Base-by-base conservation (phyloP, 1,140 invertebrate species). In the Drosophila kurseongensis region DNA sequence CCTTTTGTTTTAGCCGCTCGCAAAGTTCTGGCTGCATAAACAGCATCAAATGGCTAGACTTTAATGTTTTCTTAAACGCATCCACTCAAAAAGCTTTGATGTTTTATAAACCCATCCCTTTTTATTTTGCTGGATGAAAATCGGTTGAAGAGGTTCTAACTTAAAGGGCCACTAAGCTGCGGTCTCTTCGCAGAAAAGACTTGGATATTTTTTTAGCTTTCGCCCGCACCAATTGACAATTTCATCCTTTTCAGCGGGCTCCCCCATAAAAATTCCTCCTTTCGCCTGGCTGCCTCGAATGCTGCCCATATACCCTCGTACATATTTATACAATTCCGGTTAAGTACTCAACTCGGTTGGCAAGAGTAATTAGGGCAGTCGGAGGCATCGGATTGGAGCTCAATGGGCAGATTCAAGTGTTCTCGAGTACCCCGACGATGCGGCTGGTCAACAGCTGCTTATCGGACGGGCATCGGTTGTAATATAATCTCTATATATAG, bases 31-130 rank as follows among this genome's bases (percentile, higher is more conserved):
- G 40, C 75, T 57, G 52, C 76, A 54, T 74, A 80, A 79, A 68
- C 60, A 55, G 52, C 47, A 36, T 44, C 45, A 60, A 80, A 80
- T 86, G 66, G 75, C 63, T 78, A 62, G 80, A 82, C 77, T 82
- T 82, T 82, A 78, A 82, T 76, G 71, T 75, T 86, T 88, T 23
- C 54, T 52, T 52, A 71, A 88, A 75, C 75, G 75, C 68, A 82
- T 86, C 58, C 83, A 76, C 83, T 82, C 78, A 78, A 68, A 60
- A 79, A 75, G 32, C 82, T 86, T 86, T 86, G 82, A 86, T 88
- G 75, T 86, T 76, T 68, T 61, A 65, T 60, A 41, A 41, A 50
- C 55, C 45, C 42, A 8, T 23, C 1, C 8, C 23, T 10, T 48
- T 52, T 44, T 54, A 36, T 56, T 12, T 36, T 57, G 13, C 27